Percentiles rank a stretch among this genome's conserved stretches.
These are phyloP conservation scores for Kryptopterus vitreolus DNA, from an alignment of 2,797 vertebrate species.

Conservation along the genomic window DNA sequence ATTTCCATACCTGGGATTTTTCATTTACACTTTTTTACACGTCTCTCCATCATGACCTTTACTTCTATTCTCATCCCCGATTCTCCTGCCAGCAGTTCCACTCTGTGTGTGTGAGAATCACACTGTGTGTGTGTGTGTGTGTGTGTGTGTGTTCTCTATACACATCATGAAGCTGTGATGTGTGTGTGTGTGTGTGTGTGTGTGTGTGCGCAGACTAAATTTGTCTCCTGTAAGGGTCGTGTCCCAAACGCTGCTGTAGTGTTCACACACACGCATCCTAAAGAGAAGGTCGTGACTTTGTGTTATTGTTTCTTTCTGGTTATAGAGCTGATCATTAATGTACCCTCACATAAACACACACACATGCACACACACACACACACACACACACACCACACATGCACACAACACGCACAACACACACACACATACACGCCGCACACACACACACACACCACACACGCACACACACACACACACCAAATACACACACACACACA, in stretches of 20 bases:
- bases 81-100: conserved; percentile 25
- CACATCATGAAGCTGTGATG: background rate
- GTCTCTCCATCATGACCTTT: conserved; percentile 10
- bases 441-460: no score
- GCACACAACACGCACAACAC: no score
- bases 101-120: conserved; percentile 37
- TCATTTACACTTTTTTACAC: conserved; percentile 13
- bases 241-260: background rate
- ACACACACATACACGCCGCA: no score
- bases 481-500: background rate
- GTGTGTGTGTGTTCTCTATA: conserved; percentile 1
- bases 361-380: background rate
- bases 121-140: conserved; percentile 35
- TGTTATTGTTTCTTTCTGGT: background rate
- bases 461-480: no score
- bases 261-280: background rate
- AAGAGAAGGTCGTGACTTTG: background rate
- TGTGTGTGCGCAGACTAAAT: conserved; percentile 14
- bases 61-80: conserved; percentile 21
- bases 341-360: background rate
- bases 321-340: background rate
- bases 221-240: background rate
- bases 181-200: conserved; percentile 1
- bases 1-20: background rate
- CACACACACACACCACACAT: background rate